Conservation (phyloP, 1,140 invertebrate genomes). For the Pseudomyrmex pallidus region DNA sequence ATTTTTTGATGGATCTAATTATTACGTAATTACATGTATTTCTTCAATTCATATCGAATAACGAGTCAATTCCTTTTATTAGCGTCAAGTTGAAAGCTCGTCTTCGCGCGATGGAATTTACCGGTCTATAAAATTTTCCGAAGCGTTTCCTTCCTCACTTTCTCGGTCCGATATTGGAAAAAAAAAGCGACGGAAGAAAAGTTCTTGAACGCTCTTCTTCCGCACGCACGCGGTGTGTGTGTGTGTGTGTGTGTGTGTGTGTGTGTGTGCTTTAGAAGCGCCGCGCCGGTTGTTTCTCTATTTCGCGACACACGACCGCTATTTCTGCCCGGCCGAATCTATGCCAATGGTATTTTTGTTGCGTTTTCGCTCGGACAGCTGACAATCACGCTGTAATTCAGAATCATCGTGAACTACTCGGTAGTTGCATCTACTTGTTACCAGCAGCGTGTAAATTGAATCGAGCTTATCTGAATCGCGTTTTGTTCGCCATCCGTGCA, state of each 20-base stretch:
- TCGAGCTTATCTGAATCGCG: neutral
- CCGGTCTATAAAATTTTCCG: conserved; percentile 13
- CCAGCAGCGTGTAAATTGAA: neutral
- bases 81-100: neutral
- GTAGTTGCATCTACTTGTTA: conserved; percentile 45
- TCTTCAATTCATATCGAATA: neutral
- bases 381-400: conserved; percentile 71
- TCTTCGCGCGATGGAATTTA: conserved; percentile 2
- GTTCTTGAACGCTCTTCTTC: neutral
- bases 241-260: no score
- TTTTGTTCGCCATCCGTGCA: no score
- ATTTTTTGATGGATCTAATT: no score
- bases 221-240: neutral
- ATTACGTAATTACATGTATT: neutral
- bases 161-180: conserved; percentile 14
- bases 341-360: conserved; percentile 83
- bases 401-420: conserved; percentile 4
- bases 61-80: conserved; percentile 1
- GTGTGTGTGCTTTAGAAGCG: conserved; percentile 21
- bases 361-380: conserved; percentile 79
- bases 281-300: conserved; percentile 45
- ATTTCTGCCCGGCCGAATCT: conserved; percentile 77
- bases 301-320: conserved; percentile 58
- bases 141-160: conserved; percentile 6
- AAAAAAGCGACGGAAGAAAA: conserved; percentile 6